A percentile compares a stretch with the other conserved stretches of the same genome.
Conservation (phyloP, 2,888 invertebrate species). For the Drosophila heteroneura region DNA sequence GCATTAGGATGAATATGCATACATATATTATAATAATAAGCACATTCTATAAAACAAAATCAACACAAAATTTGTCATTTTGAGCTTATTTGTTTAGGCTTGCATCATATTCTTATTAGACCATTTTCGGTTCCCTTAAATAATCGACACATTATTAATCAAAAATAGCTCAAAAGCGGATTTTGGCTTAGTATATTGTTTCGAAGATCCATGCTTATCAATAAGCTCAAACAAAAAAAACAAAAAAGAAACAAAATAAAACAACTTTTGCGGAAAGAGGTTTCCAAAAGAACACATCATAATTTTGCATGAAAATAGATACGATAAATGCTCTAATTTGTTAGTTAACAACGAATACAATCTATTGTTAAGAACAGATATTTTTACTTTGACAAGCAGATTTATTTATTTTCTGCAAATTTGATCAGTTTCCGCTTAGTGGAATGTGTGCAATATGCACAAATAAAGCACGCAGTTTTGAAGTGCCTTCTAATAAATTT, state of each 20-base stretch:
- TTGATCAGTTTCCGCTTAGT: not conserved
- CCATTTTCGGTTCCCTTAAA: not conserved
- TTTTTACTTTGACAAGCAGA: not conserved
- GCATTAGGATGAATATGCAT: not conserved
- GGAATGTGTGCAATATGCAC: not conserved
- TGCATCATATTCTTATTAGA: not conserved
- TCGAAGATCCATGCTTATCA: not conserved
- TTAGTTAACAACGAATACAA: not conserved
- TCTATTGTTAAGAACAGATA: not conserved
- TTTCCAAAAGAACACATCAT: not conserved
- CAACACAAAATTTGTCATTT: not conserved
- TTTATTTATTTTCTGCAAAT: not conserved
- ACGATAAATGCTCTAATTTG: not conserved
- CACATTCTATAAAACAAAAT: not conserved
- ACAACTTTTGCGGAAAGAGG: no score
- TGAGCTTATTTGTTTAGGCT: not conserved
- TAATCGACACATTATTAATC: not conserved
- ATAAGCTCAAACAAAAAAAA: not conserved
- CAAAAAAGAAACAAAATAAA: no score
- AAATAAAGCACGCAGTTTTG: not conserved
- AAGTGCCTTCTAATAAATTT: not conserved
- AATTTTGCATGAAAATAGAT: no score
- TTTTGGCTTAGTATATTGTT: not conserved
- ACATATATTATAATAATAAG: not conserved
- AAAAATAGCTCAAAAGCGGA: not conserved